Percentiles rank a stretch among this genome's conserved stretches.
phyloP scores from a whole-genome alignment of 1,140 invertebrate genomes.

The Drosophila persimilis region DNA sequence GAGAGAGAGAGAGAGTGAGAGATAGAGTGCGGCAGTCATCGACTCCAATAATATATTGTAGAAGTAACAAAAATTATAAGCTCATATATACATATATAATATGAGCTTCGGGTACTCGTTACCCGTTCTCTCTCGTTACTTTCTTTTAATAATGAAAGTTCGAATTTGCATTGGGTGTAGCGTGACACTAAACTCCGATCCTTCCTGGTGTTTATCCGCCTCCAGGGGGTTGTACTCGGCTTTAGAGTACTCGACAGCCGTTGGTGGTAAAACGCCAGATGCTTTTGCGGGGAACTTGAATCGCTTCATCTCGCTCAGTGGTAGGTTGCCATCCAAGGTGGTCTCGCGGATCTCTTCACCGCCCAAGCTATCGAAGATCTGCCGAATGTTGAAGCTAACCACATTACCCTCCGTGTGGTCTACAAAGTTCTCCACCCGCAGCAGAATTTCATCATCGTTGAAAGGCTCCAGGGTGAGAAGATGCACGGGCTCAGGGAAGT shows the following conservation, averaged over 20 bases:
- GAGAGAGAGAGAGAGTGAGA: too few relatives aligned
- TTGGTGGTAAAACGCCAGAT: conserved; percentile 12
- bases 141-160: conserved; percentile 59
- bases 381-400: conserved; percentile 58
- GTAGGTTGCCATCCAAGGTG: conserved; percentile 67
- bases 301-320: conserved; percentile 53
- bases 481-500: conserved; percentile 89
- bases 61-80: too few relatives aligned
- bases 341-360: conserved; percentile 65
- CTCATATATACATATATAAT: too few relatives aligned
- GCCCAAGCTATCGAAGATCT: conserved; percentile 51
- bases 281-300: conserved; percentile 65
- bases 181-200: conserved; percentile 58
- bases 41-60: too few relatives aligned
- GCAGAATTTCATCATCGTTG: conserved; percentile 87
- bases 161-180: conserved; percentile 75
- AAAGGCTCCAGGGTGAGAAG: conserved; percentile 93
- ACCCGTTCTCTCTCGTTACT: background rate
- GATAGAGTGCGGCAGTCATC: too few relatives aligned
- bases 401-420: conserved; percentile 89
- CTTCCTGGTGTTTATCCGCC: conserved; percentile 36
- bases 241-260: conserved; percentile 18
- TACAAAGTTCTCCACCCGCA: conserved; percentile 94
- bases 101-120: too few relatives aligned
- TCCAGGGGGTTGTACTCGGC: conserved; percentile 26